These are phyloP conservation scores for Oreochromis grahami DNA, from an alignment of 2,797 vertebrate genomes.

Conservation along the genomic window DNA sequence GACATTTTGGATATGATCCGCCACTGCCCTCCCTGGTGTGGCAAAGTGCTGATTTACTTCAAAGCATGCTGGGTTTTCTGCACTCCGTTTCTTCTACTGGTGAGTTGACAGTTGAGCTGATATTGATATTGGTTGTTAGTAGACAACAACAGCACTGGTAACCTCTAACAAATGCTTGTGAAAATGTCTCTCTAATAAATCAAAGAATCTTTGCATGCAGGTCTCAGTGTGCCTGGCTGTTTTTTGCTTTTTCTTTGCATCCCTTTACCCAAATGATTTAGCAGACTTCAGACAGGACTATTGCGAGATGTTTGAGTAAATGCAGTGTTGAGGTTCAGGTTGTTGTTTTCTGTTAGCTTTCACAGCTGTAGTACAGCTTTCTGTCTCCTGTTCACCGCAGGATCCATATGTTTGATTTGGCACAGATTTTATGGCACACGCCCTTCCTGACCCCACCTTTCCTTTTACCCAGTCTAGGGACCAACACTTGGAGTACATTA, in stretches of 20 bases:
- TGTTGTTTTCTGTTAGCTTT: background rate
- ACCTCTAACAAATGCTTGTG: background rate
- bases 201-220: background rate
- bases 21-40: conserved; percentile 80
- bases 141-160: background rate
- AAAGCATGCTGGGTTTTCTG: conserved; percentile 83
- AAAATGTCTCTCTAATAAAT: background rate
- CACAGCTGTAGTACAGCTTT: background rate
- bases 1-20: conserved; percentile 83
- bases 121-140: background rate
- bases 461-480: background rate
- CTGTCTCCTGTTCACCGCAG: background rate
- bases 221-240: background rate
- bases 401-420: background rate
- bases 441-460: background rate
- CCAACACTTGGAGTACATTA: background rate
- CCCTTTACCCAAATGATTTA: background rate
- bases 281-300: background rate
- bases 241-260: background rate
- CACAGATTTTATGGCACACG: background rate
- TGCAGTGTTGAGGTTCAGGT: background rate
- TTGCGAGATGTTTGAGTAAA: background rate
- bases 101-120: conserved; percentile 46
- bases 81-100: conserved; percentile 81
- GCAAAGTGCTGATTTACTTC: conserved; percentile 79